Evolutionary conservation across 1,140 invertebrate genomes (phyloP), one percentile per base, ranked within the genome.

Genomic region (Agrilus planipennis): DNA sequence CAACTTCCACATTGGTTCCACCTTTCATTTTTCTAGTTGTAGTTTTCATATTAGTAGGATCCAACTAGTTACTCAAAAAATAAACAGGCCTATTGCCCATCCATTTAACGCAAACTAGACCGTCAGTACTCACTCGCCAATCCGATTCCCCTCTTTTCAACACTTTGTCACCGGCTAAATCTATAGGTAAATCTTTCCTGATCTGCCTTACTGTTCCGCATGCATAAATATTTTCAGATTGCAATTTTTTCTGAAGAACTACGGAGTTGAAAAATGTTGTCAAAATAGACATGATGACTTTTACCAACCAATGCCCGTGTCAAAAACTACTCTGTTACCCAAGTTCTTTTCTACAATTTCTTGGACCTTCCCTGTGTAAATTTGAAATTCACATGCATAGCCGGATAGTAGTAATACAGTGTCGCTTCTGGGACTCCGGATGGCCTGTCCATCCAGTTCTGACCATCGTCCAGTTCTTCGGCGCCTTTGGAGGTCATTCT

Each of bases 41-140:
- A 23, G 16, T 19, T 9, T 22, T 15, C 4, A 16, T 7, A 12
- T 34, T 16, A 16, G 4, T 5, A 4, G 45, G 45, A 40, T 57
- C 52, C 43, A 63, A 50, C 50, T 54, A 61, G 49, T 64, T 65
- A 9, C 54, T 58, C 22, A 60, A 44, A 39, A 67, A 62, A 35
- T 45, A 42, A 42, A 65, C 60, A 5, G 45, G 22, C 53, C 52
- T 58, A 44, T 58, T 62, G 47, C 64, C 61, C 42, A 55, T 63
- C 54, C 56, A 64, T 55, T 63, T 61, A 28, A 52, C 44, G 52
- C 42, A 61, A 42, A 46, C 44, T 47, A 62, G 47, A 22, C 55
- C 56, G 34, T 52, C 51, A 44, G 52, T 44, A 25, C 49, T 61
- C 44, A 57, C 54, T 32, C 51, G 37, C 50, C 52, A 55, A 47